Percentiles rank a stretch among this genome's conserved stretches.
Conservation (phyloP, 2,113 vertebrate species). For the Sander lucioperca region DNA sequence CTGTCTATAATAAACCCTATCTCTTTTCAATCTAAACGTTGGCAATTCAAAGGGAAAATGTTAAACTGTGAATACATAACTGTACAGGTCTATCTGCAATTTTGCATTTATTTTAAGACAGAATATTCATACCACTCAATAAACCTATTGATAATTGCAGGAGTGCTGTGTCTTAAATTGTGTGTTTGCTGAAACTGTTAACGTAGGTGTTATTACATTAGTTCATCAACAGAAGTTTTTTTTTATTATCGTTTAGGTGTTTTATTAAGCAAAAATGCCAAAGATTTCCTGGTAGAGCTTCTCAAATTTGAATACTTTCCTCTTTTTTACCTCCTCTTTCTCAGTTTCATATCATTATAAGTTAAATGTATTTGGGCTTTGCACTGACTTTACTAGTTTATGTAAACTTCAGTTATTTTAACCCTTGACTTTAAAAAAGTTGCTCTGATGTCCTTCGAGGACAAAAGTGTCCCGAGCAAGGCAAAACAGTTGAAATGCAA, state of each 20-base stretch:
- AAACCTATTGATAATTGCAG: slow-evolving; percentile 85
- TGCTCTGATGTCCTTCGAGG: too few species aligned
- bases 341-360: not conserved
- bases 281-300: not conserved
- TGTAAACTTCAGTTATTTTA: not conserved
- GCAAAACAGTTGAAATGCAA: not conserved
- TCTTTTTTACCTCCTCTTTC: too few species aligned
- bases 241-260: not conserved
- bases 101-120: slow-evolving; percentile 89
- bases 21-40: slow-evolving; percentile 84
- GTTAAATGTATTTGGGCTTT: not conserved
- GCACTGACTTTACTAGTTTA: not conserved
- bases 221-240: not conserved
- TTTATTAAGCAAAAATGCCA: not conserved
- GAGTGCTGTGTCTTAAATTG: slow-evolving; percentile 24
- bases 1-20: slow-evolving; percentile 88
- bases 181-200: not conserved
- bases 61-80: slow-evolving; percentile 95
- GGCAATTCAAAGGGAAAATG: slow-evolving; percentile 93
- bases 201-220: not conserved
- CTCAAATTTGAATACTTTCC: not conserved
- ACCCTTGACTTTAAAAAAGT: too few species aligned
- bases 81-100: slow-evolving; percentile 91
- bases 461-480: too few species aligned
- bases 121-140: slow-evolving; percentile 86